phyloP scores from a whole-genome alignment of 2,113 vertebrate species.

The Solea senegalensis region DNA sequence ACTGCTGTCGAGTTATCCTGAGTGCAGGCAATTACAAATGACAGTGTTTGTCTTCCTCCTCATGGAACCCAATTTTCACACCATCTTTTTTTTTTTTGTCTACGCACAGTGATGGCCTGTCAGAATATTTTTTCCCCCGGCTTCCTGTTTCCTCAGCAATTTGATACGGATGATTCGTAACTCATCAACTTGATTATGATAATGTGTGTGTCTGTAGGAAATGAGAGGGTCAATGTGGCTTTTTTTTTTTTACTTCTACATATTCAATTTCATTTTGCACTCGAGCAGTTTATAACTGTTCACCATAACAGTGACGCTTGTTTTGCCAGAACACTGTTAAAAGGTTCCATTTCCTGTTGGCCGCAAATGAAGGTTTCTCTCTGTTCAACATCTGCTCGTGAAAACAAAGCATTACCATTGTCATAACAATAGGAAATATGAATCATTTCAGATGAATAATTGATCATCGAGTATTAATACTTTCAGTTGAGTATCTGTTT shows the following conservation, averaged over 20 bases:
- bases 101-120: slow-evolving; percentile 57
- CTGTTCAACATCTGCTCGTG: slow-evolving; percentile 5
- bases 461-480: neutral
- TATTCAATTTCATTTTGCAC: no score
- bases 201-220: slow-evolving; percentile 45
- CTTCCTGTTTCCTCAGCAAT: slow-evolving; percentile 47
- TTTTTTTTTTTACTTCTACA: no score
- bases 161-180: slow-evolving; percentile 46
- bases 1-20: slow-evolving; percentile 66
- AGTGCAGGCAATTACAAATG: slow-evolving; percentile 74
- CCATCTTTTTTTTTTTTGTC: slow-evolving; percentile 39
- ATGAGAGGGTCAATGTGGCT: slow-evolving; percentile 30
- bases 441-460: no score
- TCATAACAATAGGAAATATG: slow-evolving; percentile 1
- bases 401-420: slow-evolving; percentile 1
- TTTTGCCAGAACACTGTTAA: slow-evolving; percentile 1
- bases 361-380: slow-evolving; percentile 1
- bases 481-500: neutral
- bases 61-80: slow-evolving; percentile 58
- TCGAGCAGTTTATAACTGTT: no score
- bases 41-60: slow-evolving; percentile 74
- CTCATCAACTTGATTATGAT: slow-evolving; percentile 59
- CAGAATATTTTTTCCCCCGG: slow-evolving; percentile 46
- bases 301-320: neutral
- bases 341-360: slow-evolving; percentile 20